Evolutionary conservation across 2,797 vertebrate genomes (phyloP), one percentile per base, ranked within the genome.

Genomic region (Scolopax bukidnonensis): DNA sequence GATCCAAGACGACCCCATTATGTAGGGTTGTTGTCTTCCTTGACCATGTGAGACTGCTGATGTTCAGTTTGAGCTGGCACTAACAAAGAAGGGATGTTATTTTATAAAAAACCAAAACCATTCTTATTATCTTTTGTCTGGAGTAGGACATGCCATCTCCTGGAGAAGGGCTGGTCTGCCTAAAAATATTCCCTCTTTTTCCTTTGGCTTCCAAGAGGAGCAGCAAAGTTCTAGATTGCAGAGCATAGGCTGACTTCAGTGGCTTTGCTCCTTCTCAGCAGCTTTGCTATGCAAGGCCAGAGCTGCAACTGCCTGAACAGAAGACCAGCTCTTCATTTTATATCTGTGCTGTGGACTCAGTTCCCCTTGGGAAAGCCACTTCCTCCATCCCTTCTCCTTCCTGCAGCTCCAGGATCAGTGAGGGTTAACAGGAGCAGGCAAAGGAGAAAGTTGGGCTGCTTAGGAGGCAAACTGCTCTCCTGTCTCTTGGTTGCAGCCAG

Each of bases 61-160:
- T 33, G 18, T 48, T 41, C 33, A 68, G 41, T 40, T 3, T 56
- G 78, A 69, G 63, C 25, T 27, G 21, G 33, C 17, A 75, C 20
- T 41, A 25, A 60, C 30, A 48, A 75, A 32, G 21, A 50, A 59
- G 18, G 13, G 38, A 27, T 20, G 2, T 53, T 82, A 32, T 32
- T 56, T 8, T 6, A 10, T 11, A 24, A 51, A 51, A 57, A 32
- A 23, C 41, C 0, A 57, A 32, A 23, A 15, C 0, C 5, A 30
- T 25, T 16, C 10, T 13, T 53, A 21, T 20, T 67, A 74, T 38
- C 9, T 25, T 74, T 41, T 40, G 30, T 45, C 17, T 41, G 25
- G 25, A 40, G 21, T 8, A 54, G 24, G 7, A 12, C 51, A 27
- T 19, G 21, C 67, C 10, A 2, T 9, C 47, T 68, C 54, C 47